Percentiles rank a stretch among this genome's conserved stretches.
These are phyloP conservation scores for Acrossocheilus wenchowensis DNA, from an alignment of 2,797 vertebrate species.

Conservation along the genomic window DNA sequence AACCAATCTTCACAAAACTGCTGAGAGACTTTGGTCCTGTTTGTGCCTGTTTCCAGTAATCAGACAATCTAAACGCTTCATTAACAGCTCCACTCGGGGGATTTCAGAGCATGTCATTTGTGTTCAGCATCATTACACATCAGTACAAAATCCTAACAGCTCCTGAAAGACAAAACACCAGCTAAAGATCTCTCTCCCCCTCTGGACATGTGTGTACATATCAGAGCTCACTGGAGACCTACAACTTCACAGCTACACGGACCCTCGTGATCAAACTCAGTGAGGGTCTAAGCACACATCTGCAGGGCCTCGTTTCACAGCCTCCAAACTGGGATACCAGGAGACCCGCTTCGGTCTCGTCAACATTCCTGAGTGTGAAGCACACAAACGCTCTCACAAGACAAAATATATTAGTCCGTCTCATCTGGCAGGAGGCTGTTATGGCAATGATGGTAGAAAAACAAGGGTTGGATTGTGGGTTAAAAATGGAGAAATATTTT, in stretches of 20 bases:
- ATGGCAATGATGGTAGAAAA: not conserved
- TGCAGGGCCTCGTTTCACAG: slow-evolving; percentile 44
- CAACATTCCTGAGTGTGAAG: slow-evolving; percentile 19
- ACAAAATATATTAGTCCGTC: slow-evolving; percentile 5
- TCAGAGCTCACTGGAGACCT: slow-evolving; percentile 49
- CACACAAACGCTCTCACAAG: slow-evolving; percentile 13
- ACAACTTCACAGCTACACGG: slow-evolving; percentile 47
- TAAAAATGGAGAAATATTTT: not conserved
- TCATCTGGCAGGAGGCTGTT: not conserved
- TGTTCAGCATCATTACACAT: slow-evolving; percentile 44
- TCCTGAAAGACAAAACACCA: slow-evolving; percentile 27
- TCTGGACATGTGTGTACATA: slow-evolving; percentile 18
- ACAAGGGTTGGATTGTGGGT: slow-evolving; percentile 29
- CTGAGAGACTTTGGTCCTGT: not conserved
- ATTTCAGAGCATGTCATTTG: slow-evolving; percentile 27
- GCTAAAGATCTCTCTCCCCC: slow-evolving; percentile 27
- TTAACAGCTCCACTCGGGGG: not conserved
- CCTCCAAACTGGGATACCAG: slow-evolving; percentile 11
- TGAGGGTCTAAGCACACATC: slow-evolving; percentile 46
- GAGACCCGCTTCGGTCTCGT: not conserved
- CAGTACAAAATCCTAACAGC: slow-evolving; percentile 43
- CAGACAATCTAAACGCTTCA: slow-evolving; percentile 1
- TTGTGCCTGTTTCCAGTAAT: slow-evolving; percentile 1
- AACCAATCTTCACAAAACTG: not conserved
- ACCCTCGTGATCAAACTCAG: slow-evolving; percentile 5